Base-by-base conservation (phyloP, 2,888 invertebrate species). In the Limnephilus auricula region DNA sequence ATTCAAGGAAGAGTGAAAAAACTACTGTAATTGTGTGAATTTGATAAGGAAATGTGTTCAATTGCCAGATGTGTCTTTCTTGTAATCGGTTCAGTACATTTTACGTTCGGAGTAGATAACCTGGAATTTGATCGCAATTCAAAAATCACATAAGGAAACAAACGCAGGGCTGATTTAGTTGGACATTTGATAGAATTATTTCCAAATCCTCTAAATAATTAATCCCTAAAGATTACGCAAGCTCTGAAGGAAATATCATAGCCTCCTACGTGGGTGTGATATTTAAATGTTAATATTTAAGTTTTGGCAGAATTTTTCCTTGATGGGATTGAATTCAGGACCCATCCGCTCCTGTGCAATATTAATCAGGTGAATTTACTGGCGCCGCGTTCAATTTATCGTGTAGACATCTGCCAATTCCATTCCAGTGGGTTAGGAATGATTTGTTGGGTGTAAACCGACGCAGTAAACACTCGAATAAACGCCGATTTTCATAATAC, bases 301-400 rank as follows among this genome's bases (percentile, higher is more conserved):
- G 3, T 15, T 5, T 50, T 50, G 18, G 0, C 18, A 0, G 18
- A 50, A 50, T 50, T 50, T 50, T 4, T 50, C 25, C 25, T 9
- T 25, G 65, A 65, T 9, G 9, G 25, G 9, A 65, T 9, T n/a
- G 25, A 65, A 25, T 65, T 65, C 25, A 9, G 45, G 13, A 12
- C 82, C 82, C 18, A 85, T 85, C 40, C 85, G 45, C 37, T 85
- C 85, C 85, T 85, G 85, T 34, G 10, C 9, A 13, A 85, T 85
- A 40, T 45, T 85, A 40, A 85, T 85, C 85, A 40, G 85, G 85
- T 40, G 85, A 85, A 40, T 85, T n/a, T 25, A n/a, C 85, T 40
- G 85, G 85, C 85, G 85, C 85, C 85, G 40, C 85, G 40, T n/a
- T 30, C 85, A 85, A 85, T 85, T 85, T 85, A 85, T 85, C 40